Evolutionary conservation across 2,113 vertebrate genomes (phyloP).

Genomic region (Ranitomeya imitator): DNA sequence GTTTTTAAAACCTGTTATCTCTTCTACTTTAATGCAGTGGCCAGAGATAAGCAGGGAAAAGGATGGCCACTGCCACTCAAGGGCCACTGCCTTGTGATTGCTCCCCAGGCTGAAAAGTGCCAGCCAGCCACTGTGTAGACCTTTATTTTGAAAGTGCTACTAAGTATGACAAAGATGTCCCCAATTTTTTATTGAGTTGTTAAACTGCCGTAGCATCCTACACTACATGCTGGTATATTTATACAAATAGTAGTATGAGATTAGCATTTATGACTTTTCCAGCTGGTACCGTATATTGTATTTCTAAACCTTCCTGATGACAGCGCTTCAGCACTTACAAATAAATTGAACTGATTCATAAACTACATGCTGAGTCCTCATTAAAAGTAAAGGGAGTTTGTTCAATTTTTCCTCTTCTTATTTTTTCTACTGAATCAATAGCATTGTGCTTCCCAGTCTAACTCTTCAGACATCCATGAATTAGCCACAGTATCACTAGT

Average conservation of each 20-base stretch:
- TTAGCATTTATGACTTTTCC: not conserved
- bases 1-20: too few relatives aligned
- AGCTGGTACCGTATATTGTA: not conserved
- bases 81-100: too few relatives aligned
- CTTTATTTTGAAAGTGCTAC: not conserved
- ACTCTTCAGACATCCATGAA: not conserved
- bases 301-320: not conserved
- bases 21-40: too few relatives aligned
- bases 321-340: not conserved
- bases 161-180: not conserved
- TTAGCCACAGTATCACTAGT: not conserved
- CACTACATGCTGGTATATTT: not conserved
- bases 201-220: not conserved
- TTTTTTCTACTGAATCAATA: constrained; percentile 42
- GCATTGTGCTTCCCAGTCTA: not conserved
- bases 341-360: constrained; percentile 44
- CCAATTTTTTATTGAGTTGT: not conserved
- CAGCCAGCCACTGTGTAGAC: not conserved
- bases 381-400: constrained; percentile 27
- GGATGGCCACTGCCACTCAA: too few relatives aligned
- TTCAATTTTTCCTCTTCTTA: constrained; percentile 29
- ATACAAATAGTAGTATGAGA: not conserved
- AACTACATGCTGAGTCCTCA: not conserved
- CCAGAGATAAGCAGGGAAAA: too few relatives aligned
- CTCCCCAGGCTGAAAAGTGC: too few relatives aligned